A percentile compares a stretch with the other conserved stretches of the same genome.
Conservation (phyloP, 1,140 invertebrate species). For the Saccostrea glomerata region DNA sequence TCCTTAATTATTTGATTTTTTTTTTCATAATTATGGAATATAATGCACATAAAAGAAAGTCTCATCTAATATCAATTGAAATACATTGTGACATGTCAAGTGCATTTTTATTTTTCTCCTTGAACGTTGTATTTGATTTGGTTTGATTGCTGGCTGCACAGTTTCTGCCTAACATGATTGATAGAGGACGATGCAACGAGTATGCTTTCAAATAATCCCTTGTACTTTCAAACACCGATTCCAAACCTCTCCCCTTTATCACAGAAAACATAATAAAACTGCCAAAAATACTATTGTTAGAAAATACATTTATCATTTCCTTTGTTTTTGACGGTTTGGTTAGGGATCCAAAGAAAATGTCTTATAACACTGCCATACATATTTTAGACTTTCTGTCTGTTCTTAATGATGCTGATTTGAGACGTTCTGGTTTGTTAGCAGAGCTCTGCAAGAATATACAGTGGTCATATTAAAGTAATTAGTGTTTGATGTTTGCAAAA, state of each 20-base stretch:
- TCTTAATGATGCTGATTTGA: no score
- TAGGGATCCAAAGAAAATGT: not conserved
- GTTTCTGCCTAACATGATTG: not conserved
- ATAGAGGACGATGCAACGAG: not conserved
- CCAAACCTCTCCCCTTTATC: not conserved
- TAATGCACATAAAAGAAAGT: no score
- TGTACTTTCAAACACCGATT: not conserved
- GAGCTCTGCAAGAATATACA: not conserved
- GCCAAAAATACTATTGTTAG: not conserved
- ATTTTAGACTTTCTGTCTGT: not conserved
- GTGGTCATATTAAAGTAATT: constrained; percentile 14
- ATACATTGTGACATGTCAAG: no score
- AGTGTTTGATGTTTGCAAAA: constrained; percentile 12
- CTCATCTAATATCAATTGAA: no score
- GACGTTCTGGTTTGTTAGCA: not conserved
- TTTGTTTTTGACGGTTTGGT: not conserved
- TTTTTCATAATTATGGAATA: no score
- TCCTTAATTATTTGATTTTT: no score
- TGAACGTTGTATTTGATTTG: no score
- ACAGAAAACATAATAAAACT: not conserved
- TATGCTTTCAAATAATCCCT: not conserved
- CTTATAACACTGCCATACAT: not conserved
- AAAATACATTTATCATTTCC: not conserved
- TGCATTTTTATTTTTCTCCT: no score
- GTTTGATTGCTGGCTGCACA: no score